Evolutionary conservation across 2,797 vertebrate genomes (phyloP), one percentile per base, ranked within the genome.

Genomic region (Artibeus jamaicensis): DNA sequence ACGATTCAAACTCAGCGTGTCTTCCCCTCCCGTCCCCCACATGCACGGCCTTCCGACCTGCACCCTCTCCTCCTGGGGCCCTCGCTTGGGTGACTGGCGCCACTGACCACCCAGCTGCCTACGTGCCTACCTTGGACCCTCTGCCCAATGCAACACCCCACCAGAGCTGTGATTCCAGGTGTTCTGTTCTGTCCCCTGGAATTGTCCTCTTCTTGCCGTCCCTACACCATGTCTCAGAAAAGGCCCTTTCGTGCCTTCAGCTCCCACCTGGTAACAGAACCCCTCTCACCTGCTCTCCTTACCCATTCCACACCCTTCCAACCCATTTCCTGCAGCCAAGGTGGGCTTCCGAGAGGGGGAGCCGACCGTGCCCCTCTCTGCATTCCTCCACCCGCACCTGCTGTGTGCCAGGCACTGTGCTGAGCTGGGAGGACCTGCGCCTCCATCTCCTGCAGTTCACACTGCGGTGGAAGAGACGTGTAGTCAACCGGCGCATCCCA

Each of bases 131-230:
- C 9, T 29, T 42, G 6, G 42, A 73, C 46, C 78, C 70, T 42
- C 26, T 1, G 1, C 12, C 37, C 62, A 42, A 0, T 14, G 42
- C 34, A 19, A 46, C 12, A 3, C 21, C 53, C 44, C 48, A 19
- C n/a, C 81, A 22, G 74, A 18, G 32, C 78, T 18, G 34, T 8
- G 62, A 29, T 12, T 12, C 50, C 46, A 46, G 55, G 32, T 34
- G 42, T 92, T 71, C 21, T 22, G 9, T 29, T 15, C 89, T 14
- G 3, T 6, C 18, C 15, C 21, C 50, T 10, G 0, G 5, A 21
- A 39, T 14, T 0, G 0, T 53, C 39, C 34, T 79, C 10, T 55
- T 71, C 50, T 70, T 26, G 4, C 21, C 77, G 6, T n/a, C 39
- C 19, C 37, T 44, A 5, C 7, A 2, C 22, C 1, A 0, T 2